These are phyloP conservation scores for Eumaeus atala DNA, from an alignment of 1,140 invertebrate genomes.

Conservation along the genomic window DNA sequence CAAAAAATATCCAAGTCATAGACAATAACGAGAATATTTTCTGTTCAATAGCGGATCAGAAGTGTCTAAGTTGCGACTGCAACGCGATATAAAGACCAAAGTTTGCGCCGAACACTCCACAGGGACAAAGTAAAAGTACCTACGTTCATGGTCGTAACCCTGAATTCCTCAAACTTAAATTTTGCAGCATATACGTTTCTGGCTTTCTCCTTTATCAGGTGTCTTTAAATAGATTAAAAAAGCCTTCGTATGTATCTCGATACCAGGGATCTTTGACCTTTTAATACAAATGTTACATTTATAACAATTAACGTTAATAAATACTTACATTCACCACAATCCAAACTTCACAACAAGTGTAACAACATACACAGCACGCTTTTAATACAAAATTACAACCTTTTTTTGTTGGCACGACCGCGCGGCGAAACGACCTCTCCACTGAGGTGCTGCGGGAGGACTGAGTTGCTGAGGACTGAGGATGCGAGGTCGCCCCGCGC, in stretches of 20 bases:
- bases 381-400: slow-evolving; percentile 49
- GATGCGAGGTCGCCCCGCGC: slow-evolving; percentile 41
- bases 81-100: too few relatives aligned
- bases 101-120: too few relatives aligned
- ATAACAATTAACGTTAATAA: slow-evolving; percentile 12
- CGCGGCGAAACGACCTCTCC: slow-evolving; percentile 34
- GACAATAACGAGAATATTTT: too few relatives aligned
- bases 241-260: slow-evolving; percentile 9
- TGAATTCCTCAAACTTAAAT: too few relatives aligned
- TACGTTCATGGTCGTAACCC: too few relatives aligned
- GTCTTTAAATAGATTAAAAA: slow-evolving; percentile 15
- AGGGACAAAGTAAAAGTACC: too few relatives aligned
- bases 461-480: slow-evolving; percentile 49
- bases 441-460: slow-evolving; percentile 39
- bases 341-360: slow-evolving; percentile 38
- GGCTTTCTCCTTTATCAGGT: too few relatives aligned
- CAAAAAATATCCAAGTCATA: too few relatives aligned
- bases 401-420: slow-evolving; percentile 44
- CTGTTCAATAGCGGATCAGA: slow-evolving; percentile 1
- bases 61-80: neutral
- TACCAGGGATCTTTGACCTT: slow-evolving; percentile 15
- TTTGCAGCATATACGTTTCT: too few relatives aligned
- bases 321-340: slow-evolving; percentile 58
- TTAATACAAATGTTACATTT: slow-evolving; percentile 6
- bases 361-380: slow-evolving; percentile 54